Conservation (phyloP, 2,113 vertebrate species). For the Zingel zingel region DNA sequence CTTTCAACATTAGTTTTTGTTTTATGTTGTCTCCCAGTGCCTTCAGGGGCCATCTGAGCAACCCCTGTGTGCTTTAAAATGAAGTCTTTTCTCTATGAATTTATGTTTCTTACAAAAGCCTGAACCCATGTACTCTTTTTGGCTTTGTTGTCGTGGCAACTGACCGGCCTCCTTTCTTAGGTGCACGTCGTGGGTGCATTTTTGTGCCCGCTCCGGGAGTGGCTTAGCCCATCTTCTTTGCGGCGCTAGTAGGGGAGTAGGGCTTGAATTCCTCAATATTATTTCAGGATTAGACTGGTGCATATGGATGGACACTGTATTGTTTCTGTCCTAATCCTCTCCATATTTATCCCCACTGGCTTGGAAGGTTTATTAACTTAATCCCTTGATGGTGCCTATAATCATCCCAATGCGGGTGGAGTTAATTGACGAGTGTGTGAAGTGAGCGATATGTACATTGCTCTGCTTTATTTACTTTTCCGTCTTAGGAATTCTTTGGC, state of each 20-base stretch:
- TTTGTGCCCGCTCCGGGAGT: constrained; percentile 42
- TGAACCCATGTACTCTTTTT: constrained; percentile 71
- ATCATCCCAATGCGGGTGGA: constrained; percentile 16
- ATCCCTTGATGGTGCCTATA: constrained; percentile 47
- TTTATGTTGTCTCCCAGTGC: constrained; percentile 54
- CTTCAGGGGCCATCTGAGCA: constrained; percentile 51
- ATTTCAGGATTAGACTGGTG: constrained; percentile 63
- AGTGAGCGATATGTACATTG: background rate
- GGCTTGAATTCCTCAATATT: constrained; percentile 57
- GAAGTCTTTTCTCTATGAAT: constrained; percentile 75
- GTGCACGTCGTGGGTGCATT: constrained; percentile 51
- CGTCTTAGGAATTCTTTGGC: background rate
- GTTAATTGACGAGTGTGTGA: constrained; percentile 27
- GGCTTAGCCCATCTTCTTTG: constrained; percentile 59
- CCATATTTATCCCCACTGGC: constrained; percentile 44
- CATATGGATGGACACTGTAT: constrained; percentile 48
- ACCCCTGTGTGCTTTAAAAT: constrained; percentile 77
- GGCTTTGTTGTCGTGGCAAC: constrained; percentile 61
- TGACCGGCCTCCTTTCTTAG: constrained; percentile 33
- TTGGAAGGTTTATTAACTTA: constrained; percentile 51
- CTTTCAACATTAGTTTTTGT: constrained; percentile 48
- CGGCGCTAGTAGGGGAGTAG: background rate
- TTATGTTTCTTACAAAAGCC: constrained; percentile 75
- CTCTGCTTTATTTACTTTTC: background rate
- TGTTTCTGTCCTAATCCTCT: constrained; percentile 56